These are phyloP conservation scores for Erebia aethiops DNA, from an alignment of 2,888 invertebrate species.

Conservation along the genomic window DNA sequence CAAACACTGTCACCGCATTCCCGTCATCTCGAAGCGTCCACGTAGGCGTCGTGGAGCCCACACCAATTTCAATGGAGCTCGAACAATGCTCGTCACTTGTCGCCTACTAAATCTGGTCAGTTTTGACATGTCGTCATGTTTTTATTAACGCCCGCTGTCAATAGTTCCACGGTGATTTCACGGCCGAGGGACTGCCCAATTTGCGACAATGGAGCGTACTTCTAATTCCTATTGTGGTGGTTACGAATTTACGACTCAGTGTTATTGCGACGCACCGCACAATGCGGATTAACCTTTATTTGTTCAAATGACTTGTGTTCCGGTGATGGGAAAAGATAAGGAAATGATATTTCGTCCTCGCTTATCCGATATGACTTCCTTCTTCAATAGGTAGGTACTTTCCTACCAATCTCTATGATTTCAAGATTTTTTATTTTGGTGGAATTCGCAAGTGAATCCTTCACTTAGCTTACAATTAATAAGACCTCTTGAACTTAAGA, in stretches of 20 bases:
- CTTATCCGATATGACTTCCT: constrained; percentile 52
- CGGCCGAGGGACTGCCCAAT: constrained; percentile 73
- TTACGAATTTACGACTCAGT: constrained; percentile 67
- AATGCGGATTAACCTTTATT: constrained; percentile 77
- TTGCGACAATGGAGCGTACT: constrained; percentile 75
- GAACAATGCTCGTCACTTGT: constrained; percentile 77
- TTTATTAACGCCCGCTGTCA: constrained; percentile 78
- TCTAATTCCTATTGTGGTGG: constrained; percentile 74
- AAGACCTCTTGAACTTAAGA: too few species aligned
- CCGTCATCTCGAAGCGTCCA: constrained; percentile 52
- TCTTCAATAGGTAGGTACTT: background rate
- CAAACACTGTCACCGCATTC: constrained; percentile 70
- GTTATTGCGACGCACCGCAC: constrained; percentile 70
- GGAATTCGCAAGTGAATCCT: too few species aligned
- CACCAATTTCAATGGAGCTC: constrained; percentile 72
- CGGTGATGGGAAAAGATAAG: constrained; percentile 51
- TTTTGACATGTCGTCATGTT: constrained; percentile 82
- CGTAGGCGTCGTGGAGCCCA: constrained; percentile 73
- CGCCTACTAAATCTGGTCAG: constrained; percentile 77
- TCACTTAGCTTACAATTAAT: too few species aligned
- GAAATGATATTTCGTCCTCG: constrained; percentile 46
- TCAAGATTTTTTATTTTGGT: too few species aligned
- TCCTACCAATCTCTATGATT: background rate
- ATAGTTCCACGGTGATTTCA: constrained; percentile 66
- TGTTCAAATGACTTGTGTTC: constrained; percentile 72